phyloP scores from a whole-genome alignment of 2,113 vertebrate species.

The Eidolon helvum region DNA sequence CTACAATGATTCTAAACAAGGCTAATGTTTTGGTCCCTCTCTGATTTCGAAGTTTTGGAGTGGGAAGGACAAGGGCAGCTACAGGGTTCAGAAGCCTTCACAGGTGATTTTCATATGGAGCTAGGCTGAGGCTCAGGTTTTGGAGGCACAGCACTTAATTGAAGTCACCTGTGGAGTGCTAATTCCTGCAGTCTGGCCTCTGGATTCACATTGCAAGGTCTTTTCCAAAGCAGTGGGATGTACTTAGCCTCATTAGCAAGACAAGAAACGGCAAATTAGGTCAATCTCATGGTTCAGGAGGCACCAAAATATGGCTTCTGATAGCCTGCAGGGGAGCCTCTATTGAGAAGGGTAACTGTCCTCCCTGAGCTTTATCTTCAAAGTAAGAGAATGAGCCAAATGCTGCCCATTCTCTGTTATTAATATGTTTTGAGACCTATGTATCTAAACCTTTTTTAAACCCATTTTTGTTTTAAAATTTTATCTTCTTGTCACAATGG shows the following conservation, averaged over 20 bases:
- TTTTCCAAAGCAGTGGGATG: neutral
- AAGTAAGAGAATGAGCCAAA: neutral
- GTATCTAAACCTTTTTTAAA: neutral
- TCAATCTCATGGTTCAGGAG: neutral
- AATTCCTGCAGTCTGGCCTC: neutral
- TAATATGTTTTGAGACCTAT: neutral
- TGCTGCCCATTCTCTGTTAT: no score
- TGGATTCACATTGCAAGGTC: neutral
- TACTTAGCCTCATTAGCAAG: conserved; percentile 29
- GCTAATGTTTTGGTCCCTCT: rapidly evolving
- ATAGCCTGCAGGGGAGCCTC: neutral
- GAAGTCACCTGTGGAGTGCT: neutral
- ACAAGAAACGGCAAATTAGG: conserved; percentile 17
- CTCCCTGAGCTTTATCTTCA: neutral
- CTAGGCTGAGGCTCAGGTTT: neutral
- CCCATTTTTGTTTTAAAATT: neutral
- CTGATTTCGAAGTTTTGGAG: neutral
- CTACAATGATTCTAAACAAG: neutral
- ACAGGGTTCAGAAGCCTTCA: neutral
- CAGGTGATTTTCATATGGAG: neutral
- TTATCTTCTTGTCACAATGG: neutral
- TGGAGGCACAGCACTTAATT: neutral
- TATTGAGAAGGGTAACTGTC: neutral
- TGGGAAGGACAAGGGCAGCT: neutral
- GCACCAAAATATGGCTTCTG: neutral